A percentile compares a stretch with the other conserved stretches of the same genome.
Evolutionary conservation across 2,797 vertebrate genomes (phyloP).

Genomic region (Enteromius viviparus): DNA sequence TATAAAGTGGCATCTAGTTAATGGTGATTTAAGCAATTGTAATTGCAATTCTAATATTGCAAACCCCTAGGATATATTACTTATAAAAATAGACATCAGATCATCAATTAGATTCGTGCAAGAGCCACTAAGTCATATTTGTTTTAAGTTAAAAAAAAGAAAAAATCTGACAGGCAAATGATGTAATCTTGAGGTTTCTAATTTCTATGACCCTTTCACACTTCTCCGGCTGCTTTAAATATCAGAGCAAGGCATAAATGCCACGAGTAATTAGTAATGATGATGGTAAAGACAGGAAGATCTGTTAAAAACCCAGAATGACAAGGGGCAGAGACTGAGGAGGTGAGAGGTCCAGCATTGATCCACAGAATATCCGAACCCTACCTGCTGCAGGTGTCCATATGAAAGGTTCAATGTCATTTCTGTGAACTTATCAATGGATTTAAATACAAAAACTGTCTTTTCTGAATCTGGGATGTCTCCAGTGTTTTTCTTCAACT

Average conservation of each 20-base stretch:
- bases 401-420: conserved; percentile 29
- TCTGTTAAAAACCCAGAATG: conserved; percentile 44
- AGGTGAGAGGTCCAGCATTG: conserved; percentile 30
- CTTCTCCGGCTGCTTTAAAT: conserved; percentile 63
- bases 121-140: not conserved
- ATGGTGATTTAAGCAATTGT: not conserved
- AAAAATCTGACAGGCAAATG: conserved; percentile 45
- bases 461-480: conserved; percentile 14
- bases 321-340: conserved; percentile 32
- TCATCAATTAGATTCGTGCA: not conserved
- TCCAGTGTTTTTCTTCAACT: conserved; percentile 5
- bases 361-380: conserved; percentile 5
- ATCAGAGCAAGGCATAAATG: conserved; percentile 65
- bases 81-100: conserved; percentile 7
- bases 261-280: conserved; percentile 64
- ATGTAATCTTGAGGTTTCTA: conserved; percentile 57
- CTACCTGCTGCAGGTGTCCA: not conserved
- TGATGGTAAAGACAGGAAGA: conserved; percentile 47
- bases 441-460: conserved; percentile 37
- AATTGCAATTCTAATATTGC: too few species aligned
- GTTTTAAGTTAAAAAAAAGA: conserved; percentile 15
- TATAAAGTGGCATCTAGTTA: not conserved
- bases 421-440: conserved; percentile 42
- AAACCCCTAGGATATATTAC: not conserved
- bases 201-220: conserved; percentile 56